Conservation (phyloP, 37 sponge, comb jelly and placozoan species). For the Bolinopsis microptera region DNA sequence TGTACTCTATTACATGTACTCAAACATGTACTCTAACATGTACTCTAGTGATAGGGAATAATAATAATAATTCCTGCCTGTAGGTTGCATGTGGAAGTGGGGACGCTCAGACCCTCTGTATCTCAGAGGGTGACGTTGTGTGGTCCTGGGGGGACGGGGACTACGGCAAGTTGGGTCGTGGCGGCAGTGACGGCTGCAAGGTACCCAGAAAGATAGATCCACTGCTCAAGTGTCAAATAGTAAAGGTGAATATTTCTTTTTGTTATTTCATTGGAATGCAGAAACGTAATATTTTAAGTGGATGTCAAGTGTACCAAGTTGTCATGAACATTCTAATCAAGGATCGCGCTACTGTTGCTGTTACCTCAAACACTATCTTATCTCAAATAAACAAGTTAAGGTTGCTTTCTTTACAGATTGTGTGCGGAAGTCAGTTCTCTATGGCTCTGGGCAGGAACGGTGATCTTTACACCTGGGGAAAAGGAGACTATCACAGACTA, state of each 20-base stretch:
- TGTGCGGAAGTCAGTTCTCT: constrained; percentile 97
- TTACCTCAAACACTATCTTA: too few species aligned
- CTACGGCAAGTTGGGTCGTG: constrained; percentile 95
- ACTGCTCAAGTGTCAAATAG: constrained; percentile 73
- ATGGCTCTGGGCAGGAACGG: constrained; percentile 84
- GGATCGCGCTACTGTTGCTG: too few species aligned
- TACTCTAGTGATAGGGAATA: too few species aligned
- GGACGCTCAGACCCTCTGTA: constrained; percentile 89
- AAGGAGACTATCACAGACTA: constrained; percentile 93
- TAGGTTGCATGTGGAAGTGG: constrained; percentile 92
- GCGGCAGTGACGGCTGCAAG: constrained; percentile 90
- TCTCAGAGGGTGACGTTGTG: constrained; percentile 69
- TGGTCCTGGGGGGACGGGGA: constrained; percentile 98
- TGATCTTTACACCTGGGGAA: constrained; percentile 95
- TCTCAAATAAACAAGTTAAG: too few species aligned
- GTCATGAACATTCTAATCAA: too few species aligned
- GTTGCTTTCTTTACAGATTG: constrained; percentile 67
- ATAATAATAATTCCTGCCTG: too few species aligned
- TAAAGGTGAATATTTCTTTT: constrained; percentile 39
- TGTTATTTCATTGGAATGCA: not conserved
- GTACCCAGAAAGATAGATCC: constrained; percentile 81
- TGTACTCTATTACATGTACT: too few species aligned
- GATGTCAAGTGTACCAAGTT: too few species aligned
- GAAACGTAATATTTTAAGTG: too few species aligned
- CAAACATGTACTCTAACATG: too few species aligned